Conservation (phyloP, 2,113 vertebrate genomes). For the Pandion haliaetus region DNA sequence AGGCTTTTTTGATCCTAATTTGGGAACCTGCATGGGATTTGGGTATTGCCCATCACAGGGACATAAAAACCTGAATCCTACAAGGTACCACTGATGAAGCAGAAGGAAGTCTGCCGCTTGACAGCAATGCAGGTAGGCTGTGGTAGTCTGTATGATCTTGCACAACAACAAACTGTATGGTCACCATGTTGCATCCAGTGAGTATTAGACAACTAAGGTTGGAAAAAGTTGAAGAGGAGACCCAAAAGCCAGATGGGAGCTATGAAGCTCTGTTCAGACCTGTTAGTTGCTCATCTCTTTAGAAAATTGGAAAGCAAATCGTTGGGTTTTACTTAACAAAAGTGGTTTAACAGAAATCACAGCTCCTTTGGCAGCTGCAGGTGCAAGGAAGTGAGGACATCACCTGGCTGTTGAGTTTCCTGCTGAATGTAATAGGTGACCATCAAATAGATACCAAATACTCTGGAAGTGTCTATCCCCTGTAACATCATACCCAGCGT, state of each 20-base stretch:
- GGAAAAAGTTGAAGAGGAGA: not conserved
- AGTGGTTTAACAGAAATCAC: not conserved
- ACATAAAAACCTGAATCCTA: not conserved
- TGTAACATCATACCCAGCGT: not conserved
- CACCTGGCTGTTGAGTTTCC: not conserved
- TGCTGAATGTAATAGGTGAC: not conserved
- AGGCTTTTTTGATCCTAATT: not conserved
- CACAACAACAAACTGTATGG: fast-evolving
- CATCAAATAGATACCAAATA: not conserved
- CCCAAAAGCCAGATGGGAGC: not conserved
- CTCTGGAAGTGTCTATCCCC: not conserved
- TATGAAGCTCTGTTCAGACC: not conserved
- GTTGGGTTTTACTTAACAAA: not conserved
- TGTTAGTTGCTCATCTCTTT: not conserved
- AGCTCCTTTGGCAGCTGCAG: not conserved
- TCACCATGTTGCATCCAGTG: not conserved
- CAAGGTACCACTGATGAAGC: not conserved
- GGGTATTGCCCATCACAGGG: not conserved
- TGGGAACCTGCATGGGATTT: not conserved
- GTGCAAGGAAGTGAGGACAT: not conserved
- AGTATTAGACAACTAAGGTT: not conserved
- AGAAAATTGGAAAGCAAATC: not conserved
- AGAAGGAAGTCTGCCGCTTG: not conserved
- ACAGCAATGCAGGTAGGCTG: not conserved
- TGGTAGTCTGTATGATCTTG: not conserved